Evolutionary conservation across 2,888 invertebrate genomes (phyloP), one percentile per base, ranked within the genome.

Genomic region (Lycia hirtaria): DNA sequence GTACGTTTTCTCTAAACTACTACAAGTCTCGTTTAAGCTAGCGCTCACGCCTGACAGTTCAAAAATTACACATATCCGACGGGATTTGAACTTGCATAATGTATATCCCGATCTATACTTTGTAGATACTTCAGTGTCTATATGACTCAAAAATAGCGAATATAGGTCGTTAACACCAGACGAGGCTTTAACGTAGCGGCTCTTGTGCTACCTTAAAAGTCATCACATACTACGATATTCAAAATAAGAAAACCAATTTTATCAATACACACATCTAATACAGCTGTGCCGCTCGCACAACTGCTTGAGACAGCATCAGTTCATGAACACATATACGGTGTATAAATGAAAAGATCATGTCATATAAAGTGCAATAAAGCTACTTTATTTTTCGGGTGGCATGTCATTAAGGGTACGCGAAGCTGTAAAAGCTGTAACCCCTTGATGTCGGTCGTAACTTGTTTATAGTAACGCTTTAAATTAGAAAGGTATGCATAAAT

Each of bases 401-500:
- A 76, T 81, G 80, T 85, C 88, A 88, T 88, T 86, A 88, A 83
- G 82, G 78, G 74, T 74, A 71, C 72, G 76, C 72, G 67, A 73
- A 56, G 83, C 83, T 84, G 83, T 88, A 88, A 90, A 74, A 56
- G 83, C 83, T 83, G 83, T 89, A 88, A 90, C 83, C 80, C 80
- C 75, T 82, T 86, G 83, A 88, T 86, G 87, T 72, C 74, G 76
- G 80, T 87, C 88, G 87, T 89, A 88, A 88, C 87, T 77, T 84
- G 86, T 88, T 88, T 88, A 89, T 87, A 79, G 85, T 81, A 75
- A 78, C 78, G 81, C 81, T 82, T 84, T 81, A 83, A 88, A 88
- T 89, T 86, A 86, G 82, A 86, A 81, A 83, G 68, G 71, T 75
- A 77, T 74, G 80, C 77, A 80, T 81, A 78, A 76, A 80, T 80